These are phyloP conservation scores for Palythoa heliodiscus DNA, from an alignment of 92 coral and sea anemone species.

Conservation along the genomic window DNA sequence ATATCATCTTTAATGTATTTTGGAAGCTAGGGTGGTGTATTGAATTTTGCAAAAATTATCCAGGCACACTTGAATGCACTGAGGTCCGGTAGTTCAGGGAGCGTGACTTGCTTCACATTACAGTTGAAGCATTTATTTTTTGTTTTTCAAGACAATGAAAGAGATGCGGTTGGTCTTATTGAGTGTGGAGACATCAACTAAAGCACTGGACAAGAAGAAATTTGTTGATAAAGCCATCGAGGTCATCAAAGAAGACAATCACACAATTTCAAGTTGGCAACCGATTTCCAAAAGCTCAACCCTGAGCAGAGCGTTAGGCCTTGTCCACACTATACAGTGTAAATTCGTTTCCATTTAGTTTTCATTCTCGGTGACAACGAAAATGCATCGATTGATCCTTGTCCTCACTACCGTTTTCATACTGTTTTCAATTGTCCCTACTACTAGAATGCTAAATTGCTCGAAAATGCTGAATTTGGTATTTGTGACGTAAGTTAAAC, in stretches of 20 bases:
- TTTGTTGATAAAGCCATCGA: not conserved
- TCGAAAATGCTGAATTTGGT: too few relatives aligned
- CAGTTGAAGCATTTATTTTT: conserved; percentile 43
- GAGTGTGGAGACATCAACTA: not conserved
- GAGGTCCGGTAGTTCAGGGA: conserved; percentile 58
- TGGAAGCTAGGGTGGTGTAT: too few relatives aligned
- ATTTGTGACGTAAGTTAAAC: too few relatives aligned
- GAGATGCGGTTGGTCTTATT: conserved; percentile 18
- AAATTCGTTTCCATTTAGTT: not conserved
- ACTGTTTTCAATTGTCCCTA: too few relatives aligned
- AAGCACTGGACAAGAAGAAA: not conserved
- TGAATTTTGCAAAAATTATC: too few relatives aligned
- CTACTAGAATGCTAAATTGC: too few relatives aligned
- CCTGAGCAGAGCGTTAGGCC: not conserved
- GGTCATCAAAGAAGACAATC: not conserved
- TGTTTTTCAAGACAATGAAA: conserved; percentile 49
- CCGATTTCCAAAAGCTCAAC: not conserved
- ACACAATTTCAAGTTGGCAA: not conserved
- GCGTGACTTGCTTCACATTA: conserved; percentile 60
- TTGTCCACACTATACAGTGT: not conserved
- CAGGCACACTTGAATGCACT: conserved; percentile 49
- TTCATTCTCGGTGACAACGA: not conserved
- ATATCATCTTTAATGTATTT: too few relatives aligned
- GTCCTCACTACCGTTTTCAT: too few relatives aligned
- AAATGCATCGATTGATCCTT: too few relatives aligned